Evolutionary conservation across 2,888 invertebrate species (phyloP).

Genomic region (Hypolimnas misippus): DNA sequence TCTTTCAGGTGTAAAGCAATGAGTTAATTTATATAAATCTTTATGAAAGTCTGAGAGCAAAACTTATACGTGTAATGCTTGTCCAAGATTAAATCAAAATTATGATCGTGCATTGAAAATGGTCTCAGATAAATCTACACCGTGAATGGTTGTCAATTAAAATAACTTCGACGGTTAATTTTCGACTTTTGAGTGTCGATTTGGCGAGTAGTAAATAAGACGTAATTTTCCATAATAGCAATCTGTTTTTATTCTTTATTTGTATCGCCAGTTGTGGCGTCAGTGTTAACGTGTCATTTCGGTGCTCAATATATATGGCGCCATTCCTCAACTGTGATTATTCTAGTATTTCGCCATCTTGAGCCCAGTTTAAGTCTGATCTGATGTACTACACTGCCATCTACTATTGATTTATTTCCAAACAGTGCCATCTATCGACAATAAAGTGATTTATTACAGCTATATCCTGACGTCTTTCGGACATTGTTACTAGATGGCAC

Average conservation of each 20-base stretch:
- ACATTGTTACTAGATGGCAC: neutral
- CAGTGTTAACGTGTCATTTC: constrained; percentile 4
- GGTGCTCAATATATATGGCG: constrained; percentile 10
- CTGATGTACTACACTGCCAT: constrained; percentile 13
- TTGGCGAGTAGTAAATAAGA: too few relatives aligned
- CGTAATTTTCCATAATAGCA: neutral
- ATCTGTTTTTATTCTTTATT: neutral
- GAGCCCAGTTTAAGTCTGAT: constrained; percentile 1
- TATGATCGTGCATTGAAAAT: too few relatives aligned
- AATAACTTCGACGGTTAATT: too few relatives aligned
- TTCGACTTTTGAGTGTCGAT: too few relatives aligned
- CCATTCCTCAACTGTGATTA: constrained; percentile 22
- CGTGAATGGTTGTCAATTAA: too few relatives aligned
- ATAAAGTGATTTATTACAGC: neutral
- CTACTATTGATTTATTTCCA: neutral
- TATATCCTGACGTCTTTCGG: neutral
- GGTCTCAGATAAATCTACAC: too few relatives aligned
- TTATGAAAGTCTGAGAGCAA: too few relatives aligned
- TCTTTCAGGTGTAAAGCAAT: too few relatives aligned
- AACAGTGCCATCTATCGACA: constrained; percentile 5
- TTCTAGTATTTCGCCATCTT: constrained; percentile 8
- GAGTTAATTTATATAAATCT: too few relatives aligned
- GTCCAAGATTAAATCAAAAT: too few relatives aligned
- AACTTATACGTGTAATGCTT: too few relatives aligned
- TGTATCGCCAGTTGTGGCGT: neutral